Base-by-base conservation (phyloP, 2,888 invertebrate genomes). In the Pomacea canaliculata region DNA sequence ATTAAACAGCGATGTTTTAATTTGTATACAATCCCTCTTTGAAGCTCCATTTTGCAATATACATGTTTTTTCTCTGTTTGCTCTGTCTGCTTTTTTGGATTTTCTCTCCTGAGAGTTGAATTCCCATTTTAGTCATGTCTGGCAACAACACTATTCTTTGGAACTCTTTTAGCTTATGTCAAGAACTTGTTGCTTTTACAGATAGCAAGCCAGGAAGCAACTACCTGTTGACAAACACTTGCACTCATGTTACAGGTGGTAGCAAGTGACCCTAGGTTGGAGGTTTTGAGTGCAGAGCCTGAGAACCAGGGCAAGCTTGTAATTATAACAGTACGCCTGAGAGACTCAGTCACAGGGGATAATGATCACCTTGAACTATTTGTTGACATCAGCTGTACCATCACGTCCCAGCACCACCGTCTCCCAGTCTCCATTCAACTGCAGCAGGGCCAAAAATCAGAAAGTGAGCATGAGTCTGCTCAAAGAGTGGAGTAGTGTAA, bases 391-490 rank as follows among this genome's bases (percentile, higher is more conserved):
- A 82, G 80, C 71, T 85, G 86, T 79, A 77, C 79, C 51, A 81
- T 83, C 65, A 89, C 87, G 19, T 87, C 88, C 60, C 89, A 89
- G 78, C 83, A 81, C 76, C 85, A 86, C 68, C 83, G 80, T 65
- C 78, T 89, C 18, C 86, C 87, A 27, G 85, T 89, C 12, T 82
- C 79, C 23, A 82, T 89, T 46, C 85, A 87, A 49, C 81, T 89
- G 73, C 51, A 37, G 37, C 82, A 87, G 79, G 89, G 88, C 68
- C 84, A 85, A 72, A 87, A 84, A 69, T 86, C 87, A 13, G 86
- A 84, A 67, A 71, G 81, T 27, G 77, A 84, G 68, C 78, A 87
- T 86, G 80, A 81, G 83, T 83, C 16, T n/a, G 8, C 27, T 18
- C 19, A 66, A 16, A 56, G 37, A 37, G 37, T 37, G 37, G 37